phyloP scores from a whole-genome alignment of 53 echinoderm and acorn worm species.

The Stichopus horrens region DNA sequence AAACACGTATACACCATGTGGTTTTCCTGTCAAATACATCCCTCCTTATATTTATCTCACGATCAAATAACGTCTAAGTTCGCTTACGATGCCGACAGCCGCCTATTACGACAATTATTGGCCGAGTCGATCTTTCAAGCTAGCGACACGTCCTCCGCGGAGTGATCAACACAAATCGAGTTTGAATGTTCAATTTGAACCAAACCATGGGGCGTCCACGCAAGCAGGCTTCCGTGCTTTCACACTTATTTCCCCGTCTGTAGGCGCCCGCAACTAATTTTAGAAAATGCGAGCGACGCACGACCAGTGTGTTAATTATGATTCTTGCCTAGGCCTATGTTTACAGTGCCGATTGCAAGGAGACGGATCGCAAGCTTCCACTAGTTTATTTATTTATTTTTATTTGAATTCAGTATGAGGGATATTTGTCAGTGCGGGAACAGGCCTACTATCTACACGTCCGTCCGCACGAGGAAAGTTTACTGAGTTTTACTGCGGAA shows the following conservation, averaged over 20 bases:
- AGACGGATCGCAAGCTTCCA: too few species aligned
- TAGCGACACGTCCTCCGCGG: slow-evolving; percentile 15
- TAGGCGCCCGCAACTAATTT: slow-evolving; percentile 36
- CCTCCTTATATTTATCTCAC: background rate
- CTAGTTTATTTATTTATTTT: too few species aligned
- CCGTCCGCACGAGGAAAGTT: too few species aligned
- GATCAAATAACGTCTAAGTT: background rate
- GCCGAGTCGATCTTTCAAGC: slow-evolving; percentile 16
- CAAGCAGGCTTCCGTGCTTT: slow-evolving; percentile 26
- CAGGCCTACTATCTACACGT: too few species aligned
- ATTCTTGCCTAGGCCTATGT: background rate
- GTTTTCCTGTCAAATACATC: background rate
- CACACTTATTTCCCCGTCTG: slow-evolving; percentile 28
- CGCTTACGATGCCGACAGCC: slow-evolving; percentile 17
- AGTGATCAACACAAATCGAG: slow-evolving; percentile 25
- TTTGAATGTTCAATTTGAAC: slow-evolving; percentile 25
- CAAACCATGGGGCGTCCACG: background rate
- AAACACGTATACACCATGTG: background rate
- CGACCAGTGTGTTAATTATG: slow-evolving; percentile 22
- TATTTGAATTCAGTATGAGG: too few species aligned
- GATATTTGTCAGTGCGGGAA: too few species aligned
- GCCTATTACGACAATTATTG: slow-evolving; percentile 5
- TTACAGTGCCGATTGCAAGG: background rate
- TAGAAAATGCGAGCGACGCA: slow-evolving; percentile 37
- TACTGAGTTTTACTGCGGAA: too few species aligned